Percentiles rank a stretch among this genome's conserved stretches.
phyloP scores from a whole-genome alignment of 2,888 invertebrate species.

The Drosophila falleni region DNA sequence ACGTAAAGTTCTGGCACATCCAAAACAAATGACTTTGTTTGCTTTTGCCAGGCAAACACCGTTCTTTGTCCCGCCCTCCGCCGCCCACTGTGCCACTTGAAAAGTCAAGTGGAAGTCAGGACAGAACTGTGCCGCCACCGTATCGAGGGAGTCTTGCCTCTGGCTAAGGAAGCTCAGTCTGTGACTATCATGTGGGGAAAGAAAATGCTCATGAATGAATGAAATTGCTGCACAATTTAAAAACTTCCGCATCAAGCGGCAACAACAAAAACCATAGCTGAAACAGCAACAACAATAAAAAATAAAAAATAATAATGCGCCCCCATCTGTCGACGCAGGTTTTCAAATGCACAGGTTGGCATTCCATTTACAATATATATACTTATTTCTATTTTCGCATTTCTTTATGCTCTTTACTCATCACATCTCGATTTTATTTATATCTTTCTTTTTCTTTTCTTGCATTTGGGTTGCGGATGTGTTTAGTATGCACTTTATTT shows the following conservation, averaged over 20 bases:
- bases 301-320: constrained; percentile 49
- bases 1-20: constrained; percentile 27
- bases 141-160: constrained; percentile 30
- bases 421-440: constrained; percentile 1
- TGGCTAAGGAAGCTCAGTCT: constrained; percentile 37
- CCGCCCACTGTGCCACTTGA: constrained; percentile 52
- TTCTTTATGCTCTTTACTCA: constrained; percentile 8
- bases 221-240: constrained; percentile 75
- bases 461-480: constrained; percentile 54
- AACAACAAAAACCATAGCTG: constrained; percentile 43
- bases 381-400: constrained; percentile 12
- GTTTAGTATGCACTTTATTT: constrained; percentile 58
- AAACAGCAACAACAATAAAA: constrained; percentile 22
- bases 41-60: constrained; percentile 38
- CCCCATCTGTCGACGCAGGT: constrained; percentile 49
- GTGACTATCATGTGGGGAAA: constrained; percentile 31
- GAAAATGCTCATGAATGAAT: constrained; percentile 64
- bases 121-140: constrained; percentile 35
- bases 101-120: constrained; percentile 66
- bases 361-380: constrained; percentile 23
- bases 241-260: constrained; percentile 72
- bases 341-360: constrained; percentile 37
- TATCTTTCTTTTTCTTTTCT: constrained; percentile 19
- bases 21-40: constrained; percentile 75
- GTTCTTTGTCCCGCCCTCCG: background rate